Percentiles rank a stretch among this genome's conserved stretches.
phyloP scores from a whole-genome alignment of 2,797 vertebrate genomes.

The Pempheris klunzingeri region DNA sequence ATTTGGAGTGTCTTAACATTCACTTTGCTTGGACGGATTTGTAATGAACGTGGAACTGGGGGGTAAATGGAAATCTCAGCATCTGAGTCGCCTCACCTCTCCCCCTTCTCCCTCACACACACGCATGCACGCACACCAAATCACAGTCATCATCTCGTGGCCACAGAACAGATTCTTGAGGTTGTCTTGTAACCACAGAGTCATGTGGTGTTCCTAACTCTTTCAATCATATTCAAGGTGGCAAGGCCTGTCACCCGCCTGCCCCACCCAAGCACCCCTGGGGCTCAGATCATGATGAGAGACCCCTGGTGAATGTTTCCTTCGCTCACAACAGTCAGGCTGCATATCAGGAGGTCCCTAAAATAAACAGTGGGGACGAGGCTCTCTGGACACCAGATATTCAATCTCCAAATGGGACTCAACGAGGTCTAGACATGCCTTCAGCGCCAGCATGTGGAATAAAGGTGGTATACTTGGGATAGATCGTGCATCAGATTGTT shows the following conservation, averaged over 20 bases:
- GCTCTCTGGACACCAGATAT: slow-evolving; percentile 45
- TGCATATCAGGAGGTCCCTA: slow-evolving; percentile 57
- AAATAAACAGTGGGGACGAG: slow-evolving; percentile 64
- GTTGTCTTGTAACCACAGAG: slow-evolving; percentile 61
- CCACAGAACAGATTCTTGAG: slow-evolving; percentile 52
- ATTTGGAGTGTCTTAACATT: slow-evolving; percentile 82
- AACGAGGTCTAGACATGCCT: slow-evolving; percentile 26
- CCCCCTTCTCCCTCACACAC: neutral
- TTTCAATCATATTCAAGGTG: slow-evolving; percentile 53
- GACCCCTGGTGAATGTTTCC: slow-evolving; percentile 45
- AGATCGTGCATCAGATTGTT: slow-evolving; percentile 10
- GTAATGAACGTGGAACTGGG: slow-evolving; percentile 79
- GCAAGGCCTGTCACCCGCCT: slow-evolving; percentile 33
- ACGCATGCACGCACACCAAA: slow-evolving; percentile 16
- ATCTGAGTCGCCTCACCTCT: slow-evolving; percentile 47
- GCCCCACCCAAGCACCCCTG: slow-evolving; percentile 5
- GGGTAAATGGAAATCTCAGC: slow-evolving; percentile 72
- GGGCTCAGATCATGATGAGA: slow-evolving; percentile 25
- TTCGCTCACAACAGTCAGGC: slow-evolving; percentile 30
- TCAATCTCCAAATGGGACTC: slow-evolving; percentile 33
- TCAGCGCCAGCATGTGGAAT: neutral
- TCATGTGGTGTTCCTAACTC: slow-evolving; percentile 55
- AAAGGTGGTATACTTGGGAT: slow-evolving; percentile 7
- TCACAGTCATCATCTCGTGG: slow-evolving; percentile 38
- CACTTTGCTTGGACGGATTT: slow-evolving; percentile 68